Conservation (phyloP, 1,140 invertebrate species). For the Lysiphlebus fabarum region DNA sequence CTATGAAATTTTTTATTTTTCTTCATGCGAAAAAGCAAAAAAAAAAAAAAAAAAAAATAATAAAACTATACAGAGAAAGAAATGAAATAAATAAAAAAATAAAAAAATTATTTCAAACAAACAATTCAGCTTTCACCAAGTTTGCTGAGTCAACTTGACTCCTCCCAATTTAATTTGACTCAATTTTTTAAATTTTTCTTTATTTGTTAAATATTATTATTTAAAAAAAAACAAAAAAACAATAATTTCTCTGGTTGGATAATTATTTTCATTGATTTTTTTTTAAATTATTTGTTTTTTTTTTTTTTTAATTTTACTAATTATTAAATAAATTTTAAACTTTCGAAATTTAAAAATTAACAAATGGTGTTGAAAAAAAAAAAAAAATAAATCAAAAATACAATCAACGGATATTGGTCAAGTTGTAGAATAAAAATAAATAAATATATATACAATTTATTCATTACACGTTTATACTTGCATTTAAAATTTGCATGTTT, state of each 20-base stretch:
- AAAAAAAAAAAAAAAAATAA: too few species aligned
- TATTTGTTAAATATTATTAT: too few species aligned
- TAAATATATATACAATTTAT: conserved; percentile 1
- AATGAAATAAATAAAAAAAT: neutral
- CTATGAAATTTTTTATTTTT: neutral
- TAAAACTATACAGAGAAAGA: neutral
- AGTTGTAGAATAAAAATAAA: conserved; percentile 2
- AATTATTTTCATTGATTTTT: neutral
- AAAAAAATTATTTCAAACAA: conserved; percentile 7
- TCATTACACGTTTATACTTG: neutral
- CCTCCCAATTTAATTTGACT: too few species aligned
- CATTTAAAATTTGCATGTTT: neutral
- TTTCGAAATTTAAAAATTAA: too few species aligned
- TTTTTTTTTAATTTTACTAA: too few species aligned
- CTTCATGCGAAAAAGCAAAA: neutral
- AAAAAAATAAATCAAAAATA: too few species aligned
- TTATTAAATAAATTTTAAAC: too few species aligned
- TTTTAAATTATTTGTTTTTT: neutral
- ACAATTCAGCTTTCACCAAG: conserved; percentile 5
- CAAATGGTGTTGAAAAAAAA: too few species aligned
- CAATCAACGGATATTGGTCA: conserved; percentile 13
- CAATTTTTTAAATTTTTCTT: too few species aligned
- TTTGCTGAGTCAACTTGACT: too few species aligned
- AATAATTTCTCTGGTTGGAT: too few species aligned
- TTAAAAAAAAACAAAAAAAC: too few species aligned